Base-by-base conservation (phyloP, 2,888 invertebrate species). In the Actias luna region DNA sequence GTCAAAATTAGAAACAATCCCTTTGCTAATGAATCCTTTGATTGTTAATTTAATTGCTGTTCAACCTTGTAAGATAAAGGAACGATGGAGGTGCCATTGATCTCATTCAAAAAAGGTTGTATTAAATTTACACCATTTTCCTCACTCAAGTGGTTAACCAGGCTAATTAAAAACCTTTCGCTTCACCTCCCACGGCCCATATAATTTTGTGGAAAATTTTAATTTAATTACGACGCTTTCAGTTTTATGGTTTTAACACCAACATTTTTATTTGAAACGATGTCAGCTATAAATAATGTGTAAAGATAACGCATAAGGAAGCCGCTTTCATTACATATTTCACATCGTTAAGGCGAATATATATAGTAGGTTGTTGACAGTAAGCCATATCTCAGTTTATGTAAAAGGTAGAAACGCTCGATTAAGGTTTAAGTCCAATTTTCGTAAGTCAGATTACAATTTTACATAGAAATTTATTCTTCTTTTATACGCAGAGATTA, bases 131-230 rank as follows among this genome's bases (percentile, higher is more conserved):
- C 22, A 46, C 52, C 59, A 42, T 64, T 50, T 63, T 59, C 55
- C 63, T 55, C 39, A 58, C 61, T 64, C 65, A 58, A 74, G 59
- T 59, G 61, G 67, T 65, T 65, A 65, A 63, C 69, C 35, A 52
- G 61, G 58, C 64, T 69, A 72, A 76, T 76, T 74, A 74, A 65
- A 67, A 63, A 64, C 63, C 63, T 61, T 63, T 70, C 65, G 62
- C 65, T 67, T 64, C 60, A 63, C 66, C 65, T 63, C 55, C 27
- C 52, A 14, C 61, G 25, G 42, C 61, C 61, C 31, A 42, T 58
- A 60, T 70, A 58, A 62, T 62, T 62, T 42, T 39, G 33, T 58
- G 39, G 58, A 33, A 62, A 62, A 62, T 62, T 62, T 31, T 52
- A 31, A 61, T 58, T 61, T 59, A 59, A 22, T 42, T 58, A 62